Evolutionary conservation across 1,140 invertebrate genomes (phyloP), one percentile per base, ranked within the genome.

Genomic region (Leguminivora glycinivorella): DNA sequence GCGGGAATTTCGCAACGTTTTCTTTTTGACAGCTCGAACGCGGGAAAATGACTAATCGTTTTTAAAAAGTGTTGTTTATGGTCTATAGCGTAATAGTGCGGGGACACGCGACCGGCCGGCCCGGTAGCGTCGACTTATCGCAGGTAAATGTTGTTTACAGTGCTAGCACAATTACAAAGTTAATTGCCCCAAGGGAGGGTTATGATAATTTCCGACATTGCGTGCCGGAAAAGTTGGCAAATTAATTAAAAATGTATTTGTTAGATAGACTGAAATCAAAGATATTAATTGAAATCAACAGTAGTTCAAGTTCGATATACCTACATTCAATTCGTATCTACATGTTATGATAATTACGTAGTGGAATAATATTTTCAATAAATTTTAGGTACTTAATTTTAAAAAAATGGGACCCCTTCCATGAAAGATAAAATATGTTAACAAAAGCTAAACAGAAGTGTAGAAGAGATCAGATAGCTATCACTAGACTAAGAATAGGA

Each of bases 1-100:
- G 58, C 26, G 25, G 29, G 26, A 63, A 5, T 34, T 63, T 34
- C 1, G 58, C 58, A 63, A 34, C 58, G 25, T 26, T 63, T 63
- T 63, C 7, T 63, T 17, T 63, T 34, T 34, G 58, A 63, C 58
- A 63, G 58, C n/a, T 63, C 17, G 2, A 34, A 63, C 58, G 58
- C 58, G 58, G 58, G 25, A 63, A 63, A 63, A 63, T 63, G 17
- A 63, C 1, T 31, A 63, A 63, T 63, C n/a, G 19, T 34, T 31
- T 63, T 34, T 17, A 63, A 58, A 58, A 58, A 63, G 58, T 63
- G 58, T 63, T 63, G 58, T 63, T 63, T 63, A 63, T 63, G 58
- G 58, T 63, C 58, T 63, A 17, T 63, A 29, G n/a, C 25, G 58
- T 63, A 63, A 63, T 63, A 63, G 58, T 63, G 58, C 25, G 10